These are phyloP conservation scores for Catocala nupta DNA, from an alignment of 2,888 invertebrate species.

Conservation along the genomic window DNA sequence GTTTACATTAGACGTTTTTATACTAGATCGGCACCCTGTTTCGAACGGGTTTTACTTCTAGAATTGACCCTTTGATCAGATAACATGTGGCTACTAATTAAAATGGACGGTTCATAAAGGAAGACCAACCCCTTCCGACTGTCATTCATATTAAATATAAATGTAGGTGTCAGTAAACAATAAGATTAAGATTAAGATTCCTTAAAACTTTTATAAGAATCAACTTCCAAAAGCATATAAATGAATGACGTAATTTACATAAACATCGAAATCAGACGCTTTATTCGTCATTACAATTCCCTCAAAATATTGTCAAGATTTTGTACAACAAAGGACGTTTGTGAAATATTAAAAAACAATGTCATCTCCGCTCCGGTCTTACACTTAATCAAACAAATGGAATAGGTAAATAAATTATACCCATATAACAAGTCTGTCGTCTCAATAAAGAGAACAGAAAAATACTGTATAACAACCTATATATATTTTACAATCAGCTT, in stretches of 20 bases:
- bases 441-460: constrained; percentile 42
- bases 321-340: constrained; percentile 20
- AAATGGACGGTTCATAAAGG: too few relatives aligned
- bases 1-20: too few relatives aligned
- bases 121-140: too few relatives aligned
- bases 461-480: constrained; percentile 12
- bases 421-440: constrained; percentile 47
- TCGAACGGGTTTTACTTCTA: too few relatives aligned
- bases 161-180: too few relatives aligned
- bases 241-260: constrained; percentile 7
- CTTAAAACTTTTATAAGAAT: too few relatives aligned
- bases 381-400: constrained; percentile 50
- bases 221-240: not conserved
- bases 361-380: constrained; percentile 23
- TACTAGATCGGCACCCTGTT: too few relatives aligned
- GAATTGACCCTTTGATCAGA: too few relatives aligned
- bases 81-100: too few relatives aligned
- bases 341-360: constrained; percentile 37
- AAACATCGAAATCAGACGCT: constrained; percentile 17
- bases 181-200: too few relatives aligned
- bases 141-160: too few relatives aligned
- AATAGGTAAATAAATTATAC: constrained; percentile 54
- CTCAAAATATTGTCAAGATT: constrained; percentile 15
- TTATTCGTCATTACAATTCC: constrained; percentile 23
- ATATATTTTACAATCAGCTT: constrained; percentile 53